Evolutionary conservation across 2,797 vertebrate species (phyloP).

Genomic region (Hipposideros larvatus): DNA sequence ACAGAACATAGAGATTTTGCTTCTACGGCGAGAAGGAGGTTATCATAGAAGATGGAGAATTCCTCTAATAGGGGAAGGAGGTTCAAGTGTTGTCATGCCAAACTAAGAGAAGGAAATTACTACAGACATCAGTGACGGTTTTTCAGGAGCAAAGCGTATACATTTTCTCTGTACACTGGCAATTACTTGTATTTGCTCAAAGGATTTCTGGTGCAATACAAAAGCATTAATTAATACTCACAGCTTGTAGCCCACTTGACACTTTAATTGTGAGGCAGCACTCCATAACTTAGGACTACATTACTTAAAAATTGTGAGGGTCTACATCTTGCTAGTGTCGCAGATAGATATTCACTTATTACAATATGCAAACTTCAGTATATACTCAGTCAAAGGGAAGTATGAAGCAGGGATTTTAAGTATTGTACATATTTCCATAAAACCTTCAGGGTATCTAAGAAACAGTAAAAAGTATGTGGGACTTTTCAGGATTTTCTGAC

Average conservation of each 20-base stretch:
- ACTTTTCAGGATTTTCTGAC: neutral
- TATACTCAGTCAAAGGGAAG: conserved; percentile 34
- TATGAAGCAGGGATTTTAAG: conserved; percentile 67
- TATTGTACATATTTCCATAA: conserved; percentile 54
- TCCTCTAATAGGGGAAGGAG: neutral
- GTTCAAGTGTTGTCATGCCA: neutral
- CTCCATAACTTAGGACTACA: conserved; percentile 12
- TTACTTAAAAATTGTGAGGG: conserved; percentile 58
- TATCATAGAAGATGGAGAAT: neutral
- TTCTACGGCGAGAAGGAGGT: neutral
- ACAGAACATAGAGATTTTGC: neutral
- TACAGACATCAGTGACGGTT: neutral
- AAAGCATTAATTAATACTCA: conserved; percentile 70
- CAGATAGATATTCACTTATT: conserved; percentile 47
- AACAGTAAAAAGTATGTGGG: neutral
- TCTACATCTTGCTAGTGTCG: conserved; percentile 53
- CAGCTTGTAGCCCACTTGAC: neutral
- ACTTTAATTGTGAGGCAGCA: conserved; percentile 60
- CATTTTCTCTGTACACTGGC: neutral
- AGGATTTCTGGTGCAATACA: conserved; percentile 34
- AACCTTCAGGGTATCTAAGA: conserved; percentile 54
- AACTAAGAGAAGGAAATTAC: neutral
- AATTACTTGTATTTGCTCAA: conserved; percentile 50
- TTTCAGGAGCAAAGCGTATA: neutral
- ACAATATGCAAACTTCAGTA: neutral